Evolutionary conservation across 2,888 invertebrate genomes (phyloP).

Genomic region (Pandemis cinnamomeana): DNA sequence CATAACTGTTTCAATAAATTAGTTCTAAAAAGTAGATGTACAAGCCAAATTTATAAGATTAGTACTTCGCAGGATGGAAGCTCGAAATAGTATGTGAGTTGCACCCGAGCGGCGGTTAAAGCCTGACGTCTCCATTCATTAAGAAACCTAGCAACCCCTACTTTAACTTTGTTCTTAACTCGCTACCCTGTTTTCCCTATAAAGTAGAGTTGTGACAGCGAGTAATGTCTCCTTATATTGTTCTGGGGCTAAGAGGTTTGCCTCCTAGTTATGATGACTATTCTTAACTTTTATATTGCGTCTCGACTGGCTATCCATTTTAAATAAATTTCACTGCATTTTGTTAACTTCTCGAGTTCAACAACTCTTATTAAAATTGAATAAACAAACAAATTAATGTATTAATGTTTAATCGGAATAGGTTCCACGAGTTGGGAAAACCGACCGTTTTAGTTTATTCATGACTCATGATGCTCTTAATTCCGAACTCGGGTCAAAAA

Average conservation of each 20-base stretch:
- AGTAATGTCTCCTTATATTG: slow-evolving; percentile 84
- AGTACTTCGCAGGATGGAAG: slow-evolving; percentile 53
- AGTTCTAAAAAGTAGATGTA: not conserved
- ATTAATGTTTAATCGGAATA: slow-evolving; percentile 48
- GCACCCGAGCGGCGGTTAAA: slow-evolving; percentile 73
- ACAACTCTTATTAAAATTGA: slow-evolving; percentile 14
- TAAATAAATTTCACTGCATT: slow-evolving; percentile 54
- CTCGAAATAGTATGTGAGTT: slow-evolving; percentile 72
- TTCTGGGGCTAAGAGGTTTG: slow-evolving; percentile 83
- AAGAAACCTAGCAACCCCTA: slow-evolving; percentile 73
- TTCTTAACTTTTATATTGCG: slow-evolving; percentile 76
- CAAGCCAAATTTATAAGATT: slow-evolving; percentile 20
- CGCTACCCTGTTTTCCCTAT: slow-evolving; percentile 78
- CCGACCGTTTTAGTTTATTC: slow-evolving; percentile 66
- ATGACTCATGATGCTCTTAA: slow-evolving; percentile 67
- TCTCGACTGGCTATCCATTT: slow-evolving; percentile 67
- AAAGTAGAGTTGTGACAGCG: slow-evolving; percentile 83
- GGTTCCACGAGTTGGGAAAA: slow-evolving; percentile 53
- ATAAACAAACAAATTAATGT: slow-evolving; percentile 9
- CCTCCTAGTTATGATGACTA: slow-evolving; percentile 76
- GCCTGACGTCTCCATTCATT: slow-evolving; percentile 81
- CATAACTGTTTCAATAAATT: not conserved
- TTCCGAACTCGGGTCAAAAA: slow-evolving; percentile 62
- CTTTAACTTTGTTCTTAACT: slow-evolving; percentile 79
- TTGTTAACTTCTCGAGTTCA: slow-evolving; percentile 2